A percentile compares a stretch with the other conserved stretches of the same genome.
phyloP scores from a whole-genome alignment of 2,797 vertebrate species.

The Sebastolobus alascanus region DNA sequence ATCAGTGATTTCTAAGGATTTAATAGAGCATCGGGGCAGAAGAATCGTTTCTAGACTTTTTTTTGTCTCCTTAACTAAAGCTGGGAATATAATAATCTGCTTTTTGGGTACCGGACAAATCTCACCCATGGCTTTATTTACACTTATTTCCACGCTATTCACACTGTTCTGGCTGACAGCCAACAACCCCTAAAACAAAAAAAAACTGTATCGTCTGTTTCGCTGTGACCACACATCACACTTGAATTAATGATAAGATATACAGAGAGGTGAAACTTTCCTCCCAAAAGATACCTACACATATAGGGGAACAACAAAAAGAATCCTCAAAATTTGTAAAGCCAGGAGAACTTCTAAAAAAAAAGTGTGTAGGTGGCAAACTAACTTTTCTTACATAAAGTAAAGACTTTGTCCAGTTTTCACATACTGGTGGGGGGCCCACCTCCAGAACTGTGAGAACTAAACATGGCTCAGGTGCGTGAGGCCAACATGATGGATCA shows the following conservation, averaged over 20 bases:
- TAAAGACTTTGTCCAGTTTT: constrained; percentile 47
- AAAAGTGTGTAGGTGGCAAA: constrained; percentile 35
- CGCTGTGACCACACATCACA: neutral
- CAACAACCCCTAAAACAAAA: neutral
- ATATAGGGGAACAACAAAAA: neutral
- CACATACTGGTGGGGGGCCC: constrained; percentile 41
- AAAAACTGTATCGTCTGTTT: neutral
- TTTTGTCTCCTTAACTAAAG: constrained; percentile 38
- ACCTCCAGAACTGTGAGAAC: constrained; percentile 56
- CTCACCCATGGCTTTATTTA: constrained; percentile 30
- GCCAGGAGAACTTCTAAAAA: constrained; percentile 4
- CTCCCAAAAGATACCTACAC: constrained; percentile 4
- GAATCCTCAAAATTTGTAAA: neutral
- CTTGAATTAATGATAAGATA: constrained; percentile 34
- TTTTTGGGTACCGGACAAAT: constrained; percentile 10
- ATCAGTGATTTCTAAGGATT: constrained; percentile 73
- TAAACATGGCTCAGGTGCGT: constrained; percentile 76
- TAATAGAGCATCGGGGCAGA: constrained; percentile 58
- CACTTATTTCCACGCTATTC: constrained; percentile 17
- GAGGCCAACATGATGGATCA: constrained; percentile 80
- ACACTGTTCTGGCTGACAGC: constrained; percentile 7
- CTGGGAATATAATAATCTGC: constrained; percentile 20
- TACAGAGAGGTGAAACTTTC: constrained; percentile 4
- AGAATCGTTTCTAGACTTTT: constrained; percentile 37
- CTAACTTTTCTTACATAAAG: constrained; percentile 48